A percentile compares a stretch with the other conserved stretches of the same genome.
These are phyloP conservation scores for Epizoanthus rinbou DNA, from an alignment of 92 coral and sea anemone species.

Conservation along the genomic window DNA sequence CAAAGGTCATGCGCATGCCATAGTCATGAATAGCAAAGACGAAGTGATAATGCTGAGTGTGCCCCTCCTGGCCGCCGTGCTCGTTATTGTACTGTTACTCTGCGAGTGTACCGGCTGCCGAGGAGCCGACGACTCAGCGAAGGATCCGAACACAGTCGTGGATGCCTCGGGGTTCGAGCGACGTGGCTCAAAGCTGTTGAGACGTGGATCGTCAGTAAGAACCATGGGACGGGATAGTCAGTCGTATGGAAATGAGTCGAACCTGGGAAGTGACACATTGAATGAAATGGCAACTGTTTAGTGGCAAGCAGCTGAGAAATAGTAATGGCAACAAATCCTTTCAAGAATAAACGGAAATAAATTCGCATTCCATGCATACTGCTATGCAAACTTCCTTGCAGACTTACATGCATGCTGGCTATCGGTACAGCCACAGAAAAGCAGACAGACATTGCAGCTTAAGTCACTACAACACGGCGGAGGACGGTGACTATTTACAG, in stretches of 20 bases:
- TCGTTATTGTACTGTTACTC: constrained; percentile 13
- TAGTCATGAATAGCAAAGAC: neutral
- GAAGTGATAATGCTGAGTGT: neutral
- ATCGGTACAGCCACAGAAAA: too few species aligned
- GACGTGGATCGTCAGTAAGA: constrained; percentile 6
- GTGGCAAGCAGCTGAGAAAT: too few species aligned
- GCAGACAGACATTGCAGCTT: too few species aligned
- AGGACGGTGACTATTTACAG: too few species aligned
- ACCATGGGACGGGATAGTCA: neutral
- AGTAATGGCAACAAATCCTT: too few species aligned
- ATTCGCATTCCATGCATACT: too few species aligned
- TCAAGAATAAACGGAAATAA: too few species aligned
- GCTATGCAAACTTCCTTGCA: too few species aligned
- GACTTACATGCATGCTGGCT: too few species aligned
- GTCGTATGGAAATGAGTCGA: neutral
- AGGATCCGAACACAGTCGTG: neutral
- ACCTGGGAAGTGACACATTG: constrained; percentile 6
- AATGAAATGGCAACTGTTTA: neutral
- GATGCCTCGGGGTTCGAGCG: neutral
- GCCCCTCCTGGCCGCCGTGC: constrained; percentile 19
- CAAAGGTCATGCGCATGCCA: neutral
- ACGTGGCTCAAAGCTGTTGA: neutral
- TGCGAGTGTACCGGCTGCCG: constrained; percentile 29
- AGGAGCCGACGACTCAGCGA: neutral
- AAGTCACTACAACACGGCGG: too few species aligned